These are phyloP conservation scores for Hypomecis punctinalis DNA, from an alignment of 2,888 invertebrate genomes.

Conservation along the genomic window DNA sequence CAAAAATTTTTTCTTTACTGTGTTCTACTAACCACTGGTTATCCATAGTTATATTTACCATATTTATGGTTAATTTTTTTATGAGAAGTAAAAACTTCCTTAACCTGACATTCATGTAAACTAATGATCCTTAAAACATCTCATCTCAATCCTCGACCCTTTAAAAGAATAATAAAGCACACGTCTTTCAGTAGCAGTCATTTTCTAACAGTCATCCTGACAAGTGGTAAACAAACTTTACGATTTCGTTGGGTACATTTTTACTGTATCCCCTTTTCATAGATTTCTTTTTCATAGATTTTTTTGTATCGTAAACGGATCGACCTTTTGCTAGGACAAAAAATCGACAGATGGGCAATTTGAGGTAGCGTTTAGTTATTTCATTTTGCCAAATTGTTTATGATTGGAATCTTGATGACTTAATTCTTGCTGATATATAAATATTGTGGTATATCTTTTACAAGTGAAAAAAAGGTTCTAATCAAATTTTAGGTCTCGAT, in stretches of 20 bases:
- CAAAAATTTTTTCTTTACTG: no score
- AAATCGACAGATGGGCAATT: not conserved
- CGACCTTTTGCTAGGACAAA: conserved; percentile 36
- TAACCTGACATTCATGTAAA: conserved; percentile 26
- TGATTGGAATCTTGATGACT: no score
- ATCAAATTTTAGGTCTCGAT: no score
- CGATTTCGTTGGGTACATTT: conserved; percentile 64
- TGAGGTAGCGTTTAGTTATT: no score
- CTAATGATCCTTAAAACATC: conserved; percentile 34
- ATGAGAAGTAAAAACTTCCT: not conserved
- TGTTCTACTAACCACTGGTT: no score
- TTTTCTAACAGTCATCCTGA: conserved; percentile 71
- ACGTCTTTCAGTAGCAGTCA: conserved; percentile 58
- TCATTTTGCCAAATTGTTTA: no score
- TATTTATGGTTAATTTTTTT: no score
- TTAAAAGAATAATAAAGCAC: conserved; percentile 54
- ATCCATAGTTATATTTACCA: no score
- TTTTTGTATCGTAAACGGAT: conserved; percentile 60
- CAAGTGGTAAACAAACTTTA: conserved; percentile 79
- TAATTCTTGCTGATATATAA: no score
- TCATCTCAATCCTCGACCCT: conserved; percentile 52
- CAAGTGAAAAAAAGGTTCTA: no score
- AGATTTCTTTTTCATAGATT: conserved; percentile 58
- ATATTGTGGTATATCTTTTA: no score
- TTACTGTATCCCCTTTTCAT: conserved; percentile 48